These are phyloP conservation scores for Drosophila virilis DNA, from an alignment of 1,140 invertebrate species.

Conservation along the genomic window DNA sequence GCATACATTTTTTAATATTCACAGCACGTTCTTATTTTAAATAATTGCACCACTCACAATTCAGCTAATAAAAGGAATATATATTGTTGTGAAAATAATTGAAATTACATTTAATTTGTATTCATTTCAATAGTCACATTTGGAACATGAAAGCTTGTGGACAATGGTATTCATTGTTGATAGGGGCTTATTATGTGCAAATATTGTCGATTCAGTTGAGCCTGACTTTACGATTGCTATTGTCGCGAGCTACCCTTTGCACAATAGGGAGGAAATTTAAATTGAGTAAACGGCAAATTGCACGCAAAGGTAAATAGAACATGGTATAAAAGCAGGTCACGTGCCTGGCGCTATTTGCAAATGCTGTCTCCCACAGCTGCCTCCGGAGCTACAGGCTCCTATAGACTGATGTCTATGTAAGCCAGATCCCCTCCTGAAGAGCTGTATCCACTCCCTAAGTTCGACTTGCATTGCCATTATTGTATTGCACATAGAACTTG, in stretches of 20 bases:
- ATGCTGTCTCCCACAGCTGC: background rate
- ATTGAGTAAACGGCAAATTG: slow-evolving; percentile 81
- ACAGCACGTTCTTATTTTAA: background rate
- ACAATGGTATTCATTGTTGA: slow-evolving; percentile 15
- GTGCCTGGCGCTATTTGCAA: slow-evolving; percentile 61
- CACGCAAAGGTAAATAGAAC: slow-evolving; percentile 48
- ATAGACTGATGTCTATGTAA: slow-evolving; percentile 24
- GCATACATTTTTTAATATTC: background rate
- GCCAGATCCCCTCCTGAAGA: slow-evolving; percentile 20
- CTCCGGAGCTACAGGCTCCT: background rate
- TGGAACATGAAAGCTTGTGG: slow-evolving; percentile 1
- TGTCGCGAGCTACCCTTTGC: slow-evolving; percentile 40
- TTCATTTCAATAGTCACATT: slow-evolving; percentile 12
- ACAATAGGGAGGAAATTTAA: slow-evolving; percentile 66
- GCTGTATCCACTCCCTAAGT: slow-evolving; percentile 10
- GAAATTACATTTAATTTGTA: slow-evolving; percentile 45
- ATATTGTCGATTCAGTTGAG: slow-evolving; percentile 29
- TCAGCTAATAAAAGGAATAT: background rate
- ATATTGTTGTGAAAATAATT: slow-evolving; percentile 27
- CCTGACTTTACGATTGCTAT: slow-evolving; percentile 34
- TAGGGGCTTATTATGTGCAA: slow-evolving; percentile 39
- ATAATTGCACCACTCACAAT: background rate
- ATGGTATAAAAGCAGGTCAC: slow-evolving; percentile 47
- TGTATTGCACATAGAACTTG: slow-evolving; percentile 38
- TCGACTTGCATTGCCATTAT: slow-evolving; percentile 24